Base-by-base conservation (phyloP, 2,797 vertebrate species). In the Rachycentron canadum region DNA sequence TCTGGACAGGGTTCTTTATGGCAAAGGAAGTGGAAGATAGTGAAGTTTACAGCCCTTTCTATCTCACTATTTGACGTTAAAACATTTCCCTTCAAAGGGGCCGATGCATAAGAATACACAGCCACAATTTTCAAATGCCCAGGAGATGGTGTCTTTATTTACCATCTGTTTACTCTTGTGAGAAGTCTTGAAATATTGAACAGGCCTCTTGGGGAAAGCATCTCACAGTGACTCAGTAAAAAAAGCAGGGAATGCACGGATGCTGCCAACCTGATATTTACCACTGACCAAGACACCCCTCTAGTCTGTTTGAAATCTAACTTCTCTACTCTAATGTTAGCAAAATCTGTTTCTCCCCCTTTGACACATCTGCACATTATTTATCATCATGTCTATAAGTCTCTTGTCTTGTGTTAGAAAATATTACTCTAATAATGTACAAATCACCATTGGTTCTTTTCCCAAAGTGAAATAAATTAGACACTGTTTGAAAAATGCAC, bases 141-240 rank as follows among this genome's bases (percentile, higher is more conserved):
- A 78, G 78, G 73, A 90, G 85, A 80, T 65, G 69, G 75, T 74
- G 79, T 79, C 81, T 91, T 93, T 93, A 92, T 93, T 93, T 89
- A 93, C 86, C 72, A 84, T 82, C 87, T 91, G 88, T 92, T 92
- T 90, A 91, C 77, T 81, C 72, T 83, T 68, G 65, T 86, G 79
- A 87, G 79, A 88, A 82, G 84, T 83, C 62, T 76, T 94, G 88
- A 94, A 93, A 94, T 92, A 95, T 91, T 94, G 85, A 95, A 88
- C 79, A 79, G 78, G 79, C 78, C 86, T 85, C 71, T 50, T 49
- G 79, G 83, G 87, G 50, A 72, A 85, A 77, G 53, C 53, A 63
- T 83, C 75, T 84, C 65, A 71, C 65, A 73, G 55, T 78, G 75
- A 77, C 78, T 89, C 59, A 26, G 83, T 87, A 87, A 86, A 89